Percentiles rank a stretch among this genome's conserved stretches.
phyloP scores from a whole-genome alignment of 2,797 vertebrate genomes.

The Botia kubotai region DNA sequence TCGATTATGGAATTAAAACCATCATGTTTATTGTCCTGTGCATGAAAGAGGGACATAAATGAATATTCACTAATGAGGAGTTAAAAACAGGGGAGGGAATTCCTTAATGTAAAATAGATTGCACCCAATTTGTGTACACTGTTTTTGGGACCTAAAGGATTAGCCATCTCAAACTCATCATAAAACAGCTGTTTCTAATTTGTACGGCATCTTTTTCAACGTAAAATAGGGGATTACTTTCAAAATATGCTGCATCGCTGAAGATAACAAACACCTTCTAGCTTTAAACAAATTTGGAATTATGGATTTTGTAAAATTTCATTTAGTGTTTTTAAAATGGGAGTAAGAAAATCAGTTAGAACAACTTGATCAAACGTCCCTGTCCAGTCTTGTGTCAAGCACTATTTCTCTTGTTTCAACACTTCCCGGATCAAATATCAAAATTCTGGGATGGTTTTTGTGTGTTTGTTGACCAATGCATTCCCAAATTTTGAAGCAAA shows the following conservation, averaged over 20 bases:
- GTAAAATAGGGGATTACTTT: slow-evolving; percentile 49
- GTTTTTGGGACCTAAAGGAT: neutral
- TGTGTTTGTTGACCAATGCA: too few relatives aligned
- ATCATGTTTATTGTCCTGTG: too few relatives aligned
- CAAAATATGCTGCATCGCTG: slow-evolving; percentile 43
- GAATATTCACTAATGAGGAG: too few relatives aligned
- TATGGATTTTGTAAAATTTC: slow-evolving; percentile 45
- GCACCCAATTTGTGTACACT: neutral
- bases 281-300: slow-evolving; percentile 35
- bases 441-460: too few relatives aligned
- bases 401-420: slow-evolving; percentile 55
- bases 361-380: slow-evolving; percentile 52
- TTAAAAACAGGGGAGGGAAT: too few relatives aligned
- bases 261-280: slow-evolving; percentile 23
- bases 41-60: too few relatives aligned
- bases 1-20: too few relatives aligned
- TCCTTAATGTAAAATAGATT: neutral
- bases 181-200: slow-evolving; percentile 18
- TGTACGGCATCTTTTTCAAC: slow-evolving; percentile 39
- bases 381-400: slow-evolving; percentile 45
- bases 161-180: neutral
- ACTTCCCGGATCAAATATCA: neutral
- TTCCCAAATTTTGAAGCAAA: too few relatives aligned
- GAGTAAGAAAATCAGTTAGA: slow-evolving; percentile 57
- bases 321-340: slow-evolving; percentile 53